These are phyloP conservation scores for Hozukius guyotensis DNA, from an alignment of 2,797 vertebrate species.

Conservation along the genomic window DNA sequence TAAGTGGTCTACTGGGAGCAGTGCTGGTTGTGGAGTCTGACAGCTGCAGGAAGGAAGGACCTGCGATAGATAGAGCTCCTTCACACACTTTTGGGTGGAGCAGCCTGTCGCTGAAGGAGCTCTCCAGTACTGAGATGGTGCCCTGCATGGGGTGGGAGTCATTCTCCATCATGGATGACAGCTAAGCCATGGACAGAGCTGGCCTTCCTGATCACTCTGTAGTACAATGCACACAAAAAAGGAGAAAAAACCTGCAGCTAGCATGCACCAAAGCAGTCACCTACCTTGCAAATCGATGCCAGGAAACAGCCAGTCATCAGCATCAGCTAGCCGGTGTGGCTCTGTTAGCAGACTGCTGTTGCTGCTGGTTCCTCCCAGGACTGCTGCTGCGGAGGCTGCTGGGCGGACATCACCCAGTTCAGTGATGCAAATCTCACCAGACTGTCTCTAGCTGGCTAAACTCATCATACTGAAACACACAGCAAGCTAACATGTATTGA, in stretches of 20 bases:
- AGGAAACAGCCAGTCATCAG: constrained; percentile 76
- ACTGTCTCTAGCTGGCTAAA: neutral
- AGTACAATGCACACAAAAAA: neutral
- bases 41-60: too few species aligned
- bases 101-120: too few species aligned
- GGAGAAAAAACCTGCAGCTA: neutral
- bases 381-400: constrained; percentile 64
- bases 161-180: too few species aligned
- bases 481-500: constrained; percentile 33
- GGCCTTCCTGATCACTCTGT: too few species aligned
- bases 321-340: constrained; percentile 58
- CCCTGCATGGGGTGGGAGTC: too few species aligned
- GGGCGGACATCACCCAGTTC: constrained; percentile 64
- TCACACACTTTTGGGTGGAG: too few species aligned
- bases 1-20: too few species aligned
- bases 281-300: constrained; percentile 62
- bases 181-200: too few species aligned
- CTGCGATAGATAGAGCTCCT: too few species aligned
- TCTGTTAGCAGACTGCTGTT: constrained; percentile 62
- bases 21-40: too few species aligned
- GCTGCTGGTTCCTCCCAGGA: constrained; percentile 59
- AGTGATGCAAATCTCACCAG: constrained; percentile 49
- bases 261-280: neutral
- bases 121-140: too few species aligned
- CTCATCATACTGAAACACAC: constrained; percentile 1